Conservation (phyloP, 35 echinoderm and acorn worm genomes). For the Amphiura filiformis region DNA sequence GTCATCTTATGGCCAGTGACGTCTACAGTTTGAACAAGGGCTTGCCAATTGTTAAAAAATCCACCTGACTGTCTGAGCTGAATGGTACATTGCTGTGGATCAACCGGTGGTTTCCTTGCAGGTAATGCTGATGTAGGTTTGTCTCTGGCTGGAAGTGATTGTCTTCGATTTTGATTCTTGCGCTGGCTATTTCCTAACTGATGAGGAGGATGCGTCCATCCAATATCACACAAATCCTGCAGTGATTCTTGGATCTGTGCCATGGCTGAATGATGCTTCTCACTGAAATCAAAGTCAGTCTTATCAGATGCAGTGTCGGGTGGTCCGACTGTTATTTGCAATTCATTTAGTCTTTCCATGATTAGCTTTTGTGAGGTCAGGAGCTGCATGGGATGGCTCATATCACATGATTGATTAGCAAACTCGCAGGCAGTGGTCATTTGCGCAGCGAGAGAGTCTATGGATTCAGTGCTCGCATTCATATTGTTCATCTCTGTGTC, state of each 20-base stretch:
- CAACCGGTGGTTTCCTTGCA: too few species aligned
- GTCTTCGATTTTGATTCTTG: too few species aligned
- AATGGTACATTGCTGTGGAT: too few species aligned
- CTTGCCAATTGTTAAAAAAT: too few species aligned
- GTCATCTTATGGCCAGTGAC: too few species aligned
- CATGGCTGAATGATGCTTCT: not conserved
- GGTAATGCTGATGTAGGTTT: too few species aligned
- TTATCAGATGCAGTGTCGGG: not conserved
- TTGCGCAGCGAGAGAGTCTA: conserved; percentile 16
- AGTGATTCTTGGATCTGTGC: not conserved
- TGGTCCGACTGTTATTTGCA: not conserved
- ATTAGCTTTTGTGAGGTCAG: not conserved
- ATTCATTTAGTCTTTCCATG: not conserved
- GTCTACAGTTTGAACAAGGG: too few species aligned
- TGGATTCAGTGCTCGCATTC: not conserved
- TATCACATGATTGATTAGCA: not conserved
- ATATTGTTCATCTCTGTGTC: not conserved
- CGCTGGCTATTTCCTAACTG: too few species aligned
- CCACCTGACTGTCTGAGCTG: too few species aligned
- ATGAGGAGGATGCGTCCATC: too few species aligned
- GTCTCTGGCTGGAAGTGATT: too few species aligned
- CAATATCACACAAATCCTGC: not conserved
- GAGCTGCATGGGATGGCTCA: not conserved
- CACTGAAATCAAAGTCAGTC: not conserved
- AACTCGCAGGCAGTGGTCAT: conserved; percentile 19